These are phyloP conservation scores for Xestia ashworthii DNA, from an alignment of 2,888 invertebrate genomes.

Conservation along the genomic window DNA sequence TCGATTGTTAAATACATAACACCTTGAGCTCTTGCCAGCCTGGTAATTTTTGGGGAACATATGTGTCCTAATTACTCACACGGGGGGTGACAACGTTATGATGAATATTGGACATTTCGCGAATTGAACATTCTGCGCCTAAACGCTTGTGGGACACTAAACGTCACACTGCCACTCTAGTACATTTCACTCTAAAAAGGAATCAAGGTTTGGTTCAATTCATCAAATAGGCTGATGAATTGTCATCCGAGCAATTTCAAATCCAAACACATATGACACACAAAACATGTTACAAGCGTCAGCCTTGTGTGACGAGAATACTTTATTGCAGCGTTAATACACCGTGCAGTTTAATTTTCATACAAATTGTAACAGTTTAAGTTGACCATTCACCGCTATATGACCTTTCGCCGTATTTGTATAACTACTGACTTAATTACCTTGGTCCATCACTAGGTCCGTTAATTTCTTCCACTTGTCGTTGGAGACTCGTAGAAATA, in stretches of 20 bases:
- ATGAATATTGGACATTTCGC: too few species aligned
- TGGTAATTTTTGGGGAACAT: too few species aligned
- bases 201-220: not conserved
- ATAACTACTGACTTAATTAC: not conserved
- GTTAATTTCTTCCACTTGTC: not conserved
- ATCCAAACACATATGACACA: conserved; percentile 6
- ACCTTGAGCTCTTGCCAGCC: too few species aligned
- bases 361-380: conserved; percentile 38
- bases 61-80: too few species aligned
- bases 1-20: too few species aligned
- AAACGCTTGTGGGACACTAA: too few species aligned
- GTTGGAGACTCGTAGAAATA: not conserved
- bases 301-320: conserved; percentile 41
- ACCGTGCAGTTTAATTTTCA: conserved; percentile 30
- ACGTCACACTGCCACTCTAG: too few species aligned
- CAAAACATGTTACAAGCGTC: conserved; percentile 25
- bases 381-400: conserved; percentile 11
- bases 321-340: conserved; percentile 16
- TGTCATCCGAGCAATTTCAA: conserved; percentile 13
- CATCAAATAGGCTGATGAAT: not conserved
- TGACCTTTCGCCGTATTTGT: conserved; percentile 1
- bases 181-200: too few species aligned
- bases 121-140: too few species aligned
- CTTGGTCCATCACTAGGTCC: not conserved
- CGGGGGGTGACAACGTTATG: too few species aligned